A percentile compares a stretch with the other conserved stretches of the same genome.
Evolutionary conservation across 53 echinoderm and acorn worm genomes (phyloP).

Genomic region (Temnopleurus reevesii): DNA sequence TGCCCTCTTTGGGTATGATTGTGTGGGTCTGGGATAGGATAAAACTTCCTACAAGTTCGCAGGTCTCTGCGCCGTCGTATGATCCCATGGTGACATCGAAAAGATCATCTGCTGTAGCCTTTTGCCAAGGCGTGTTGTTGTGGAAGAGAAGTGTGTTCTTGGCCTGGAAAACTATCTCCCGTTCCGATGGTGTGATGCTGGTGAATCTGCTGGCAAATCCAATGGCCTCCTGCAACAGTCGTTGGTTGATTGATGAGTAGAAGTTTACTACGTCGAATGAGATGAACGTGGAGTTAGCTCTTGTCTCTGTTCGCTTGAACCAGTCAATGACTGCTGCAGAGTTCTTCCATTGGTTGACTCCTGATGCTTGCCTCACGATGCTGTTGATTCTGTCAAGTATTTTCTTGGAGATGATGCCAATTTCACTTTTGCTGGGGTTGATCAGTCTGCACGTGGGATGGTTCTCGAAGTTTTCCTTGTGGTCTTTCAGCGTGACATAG

Average conservation of each 20-base stretch:
- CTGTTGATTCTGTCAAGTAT: too few species aligned
- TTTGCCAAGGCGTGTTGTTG: background rate
- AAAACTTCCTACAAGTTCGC: background rate
- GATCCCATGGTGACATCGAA: background rate
- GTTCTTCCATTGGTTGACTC: too few species aligned
- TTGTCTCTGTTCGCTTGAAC: background rate
- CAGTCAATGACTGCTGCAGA: too few species aligned
- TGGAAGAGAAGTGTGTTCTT: background rate
- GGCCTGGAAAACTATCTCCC: background rate
- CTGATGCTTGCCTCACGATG: too few species aligned
- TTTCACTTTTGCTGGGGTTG: conserved; percentile 22
- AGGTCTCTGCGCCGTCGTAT: background rate
- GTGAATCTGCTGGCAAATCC: background rate
- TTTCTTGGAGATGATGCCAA: background rate
- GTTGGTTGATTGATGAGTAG: background rate
- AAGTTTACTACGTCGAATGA: background rate
- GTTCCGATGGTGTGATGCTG: background rate
- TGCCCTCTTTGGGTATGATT: background rate
- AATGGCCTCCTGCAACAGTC: background rate
- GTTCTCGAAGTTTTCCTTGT: conserved; percentile 26
- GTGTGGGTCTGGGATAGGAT: background rate
- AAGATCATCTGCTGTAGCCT: background rate
- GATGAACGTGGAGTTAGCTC: background rate
- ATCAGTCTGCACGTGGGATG: conserved; percentile 22
- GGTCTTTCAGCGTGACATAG: conserved; percentile 16